Conservation (phyloP, 2,113 vertebrate genomes). For the Dipodomys ordii region DNA sequence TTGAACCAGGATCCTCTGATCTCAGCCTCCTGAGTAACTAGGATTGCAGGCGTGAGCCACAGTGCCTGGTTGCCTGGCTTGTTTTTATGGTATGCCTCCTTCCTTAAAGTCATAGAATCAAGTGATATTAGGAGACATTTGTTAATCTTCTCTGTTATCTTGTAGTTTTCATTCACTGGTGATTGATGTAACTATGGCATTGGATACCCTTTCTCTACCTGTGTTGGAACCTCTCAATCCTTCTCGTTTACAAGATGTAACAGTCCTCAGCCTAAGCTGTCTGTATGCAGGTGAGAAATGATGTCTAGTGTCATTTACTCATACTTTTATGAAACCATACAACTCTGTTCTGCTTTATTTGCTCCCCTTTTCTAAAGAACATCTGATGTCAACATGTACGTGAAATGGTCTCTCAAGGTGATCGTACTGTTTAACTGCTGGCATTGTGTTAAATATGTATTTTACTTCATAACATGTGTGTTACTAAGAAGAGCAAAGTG, state of each 20-base stretch:
- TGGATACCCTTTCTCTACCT: slow-evolving; percentile 97
- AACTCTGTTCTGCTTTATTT: background rate
- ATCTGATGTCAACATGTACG: background rate
- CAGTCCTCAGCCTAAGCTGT: slow-evolving; percentile 97
- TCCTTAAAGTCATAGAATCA: background rate
- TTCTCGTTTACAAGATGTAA: slow-evolving; percentile 96
- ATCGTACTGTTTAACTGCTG: background rate
- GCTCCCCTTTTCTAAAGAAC: background rate
- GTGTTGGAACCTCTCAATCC: slow-evolving; percentile 97
- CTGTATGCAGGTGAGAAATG: slow-evolving; percentile 94
- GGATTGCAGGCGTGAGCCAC: too few species aligned
- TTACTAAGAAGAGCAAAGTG: background rate
- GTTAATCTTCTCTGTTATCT: background rate
- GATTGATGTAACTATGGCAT: slow-evolving; percentile 98
- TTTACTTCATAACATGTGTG: background rate
- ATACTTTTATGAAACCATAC: background rate
- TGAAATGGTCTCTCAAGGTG: background rate
- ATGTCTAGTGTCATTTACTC: background rate
- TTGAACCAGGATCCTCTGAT: too few species aligned
- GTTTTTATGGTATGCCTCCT: background rate
- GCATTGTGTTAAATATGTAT: background rate
- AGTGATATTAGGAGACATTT: background rate
- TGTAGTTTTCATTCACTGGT: slow-evolving; percentile 97
- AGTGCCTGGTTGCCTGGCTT: background rate
- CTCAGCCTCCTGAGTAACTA: too few species aligned